A percentile compares a stretch with the other conserved stretches of the same genome.
phyloP scores from a whole-genome alignment of 2,888 invertebrate species.

The Lasioglossum vierecki region DNA sequence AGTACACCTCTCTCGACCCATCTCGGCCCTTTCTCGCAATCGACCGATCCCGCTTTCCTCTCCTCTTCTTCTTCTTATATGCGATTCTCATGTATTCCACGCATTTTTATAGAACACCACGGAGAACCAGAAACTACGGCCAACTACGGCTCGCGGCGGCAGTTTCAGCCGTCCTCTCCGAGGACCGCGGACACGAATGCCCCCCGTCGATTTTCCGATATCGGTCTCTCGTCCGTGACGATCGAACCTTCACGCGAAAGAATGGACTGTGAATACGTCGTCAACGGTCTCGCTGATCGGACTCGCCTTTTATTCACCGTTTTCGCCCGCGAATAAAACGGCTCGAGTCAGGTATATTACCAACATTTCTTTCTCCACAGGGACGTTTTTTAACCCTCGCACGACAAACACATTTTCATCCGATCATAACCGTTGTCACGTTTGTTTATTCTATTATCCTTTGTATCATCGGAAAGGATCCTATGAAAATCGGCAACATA shows the following conservation, averaged over 20 bases:
- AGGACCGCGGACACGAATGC: slow-evolving; percentile 27
- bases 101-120: slow-evolving; percentile 40
- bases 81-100: slow-evolving; percentile 10
- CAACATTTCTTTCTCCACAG: neutral
- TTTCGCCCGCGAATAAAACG: slow-evolving; percentile 23
- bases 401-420: neutral
- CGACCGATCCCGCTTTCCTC: slow-evolving; percentile 27
- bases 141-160: slow-evolving; percentile 3
- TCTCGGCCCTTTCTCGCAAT: slow-evolving; percentile 21
- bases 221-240: slow-evolving; percentile 22
- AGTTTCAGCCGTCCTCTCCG: slow-evolving; percentile 17
- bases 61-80: neutral
- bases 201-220: slow-evolving; percentile 10
- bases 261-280: slow-evolving; percentile 50
- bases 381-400: neutral
- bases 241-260: slow-evolving; percentile 35
- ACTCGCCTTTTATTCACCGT: slow-evolving; percentile 13
- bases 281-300: slow-evolving; percentile 25
- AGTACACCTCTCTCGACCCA: neutral
- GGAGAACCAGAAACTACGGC: slow-evolving; percentile 6
- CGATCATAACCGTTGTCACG: neutral
- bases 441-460: neutral
- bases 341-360: slow-evolving; percentile 34
- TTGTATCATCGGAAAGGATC: neutral
- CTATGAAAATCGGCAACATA: too few relatives aligned